Conservation (phyloP, 2,888 invertebrate species). For the Vesta saturnalis region DNA sequence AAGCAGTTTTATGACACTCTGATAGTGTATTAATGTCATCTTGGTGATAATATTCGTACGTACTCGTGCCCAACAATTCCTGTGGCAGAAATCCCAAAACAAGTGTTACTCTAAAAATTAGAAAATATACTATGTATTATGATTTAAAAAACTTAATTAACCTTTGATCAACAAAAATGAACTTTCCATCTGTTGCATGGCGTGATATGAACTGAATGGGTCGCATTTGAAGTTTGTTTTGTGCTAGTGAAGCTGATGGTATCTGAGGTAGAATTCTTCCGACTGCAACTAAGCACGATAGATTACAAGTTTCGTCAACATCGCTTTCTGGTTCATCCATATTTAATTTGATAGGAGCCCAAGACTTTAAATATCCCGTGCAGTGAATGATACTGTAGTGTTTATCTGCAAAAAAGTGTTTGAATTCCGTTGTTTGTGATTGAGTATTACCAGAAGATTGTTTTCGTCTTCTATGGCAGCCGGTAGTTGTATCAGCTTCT, state of each 20-base stretch:
- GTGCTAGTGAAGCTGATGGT: conserved; percentile 62
- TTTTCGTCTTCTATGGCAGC: conserved; percentile 73
- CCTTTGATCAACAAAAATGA: conserved; percentile 93
- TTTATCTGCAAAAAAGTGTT: conserved; percentile 67
- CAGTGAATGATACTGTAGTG: conserved; percentile 92
- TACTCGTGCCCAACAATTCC: conserved; percentile 89
- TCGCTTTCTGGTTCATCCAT: conserved; percentile 75
- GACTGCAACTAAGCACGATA: conserved; percentile 90
- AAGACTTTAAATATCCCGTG: conserved; percentile 92
- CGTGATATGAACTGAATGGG: conserved; percentile 83
- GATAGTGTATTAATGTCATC: conserved; percentile 83
- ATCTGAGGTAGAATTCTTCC: conserved; percentile 77
- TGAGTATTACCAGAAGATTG: conserved; percentile 62
- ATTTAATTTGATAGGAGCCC: conserved; percentile 83
- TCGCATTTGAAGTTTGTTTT: conserved; percentile 64
- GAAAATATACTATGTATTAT: not conserved
- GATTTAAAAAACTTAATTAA: conserved; percentile 55
- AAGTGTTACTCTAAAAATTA: conserved; percentile 76
- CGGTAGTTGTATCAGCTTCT: conserved; percentile 72
- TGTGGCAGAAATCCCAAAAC: conserved; percentile 92
- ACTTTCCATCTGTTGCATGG: conserved; percentile 91
- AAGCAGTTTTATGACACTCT: conserved; percentile 83
- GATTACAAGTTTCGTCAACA: conserved; percentile 71
- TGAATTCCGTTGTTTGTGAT: not conserved
- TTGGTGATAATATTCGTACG: conserved; percentile 91